These are phyloP conservation scores for Mythimna pallens DNA, from an alignment of 2,888 invertebrate genomes.

Conservation along the genomic window DNA sequence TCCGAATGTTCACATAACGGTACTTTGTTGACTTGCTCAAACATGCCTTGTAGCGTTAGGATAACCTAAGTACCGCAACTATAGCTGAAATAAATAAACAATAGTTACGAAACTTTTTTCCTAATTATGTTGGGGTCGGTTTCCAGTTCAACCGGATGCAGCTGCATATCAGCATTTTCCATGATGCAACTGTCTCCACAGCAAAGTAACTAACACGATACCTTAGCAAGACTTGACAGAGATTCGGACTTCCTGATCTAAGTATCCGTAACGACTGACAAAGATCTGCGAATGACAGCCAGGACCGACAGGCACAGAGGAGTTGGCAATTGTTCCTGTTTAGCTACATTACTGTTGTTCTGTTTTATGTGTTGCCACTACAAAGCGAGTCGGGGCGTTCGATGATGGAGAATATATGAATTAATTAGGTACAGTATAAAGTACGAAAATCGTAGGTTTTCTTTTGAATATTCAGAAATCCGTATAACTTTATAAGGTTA, in stretches of 20 bases:
- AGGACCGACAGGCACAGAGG: not conserved
- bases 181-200: not conserved
- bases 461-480: not conserved
- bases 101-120: not conserved
- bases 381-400: constrained; percentile 4
- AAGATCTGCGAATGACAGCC: not conserved
- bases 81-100: not conserved
- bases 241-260: not conserved
- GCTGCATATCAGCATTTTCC: not conserved
- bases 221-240: not conserved
- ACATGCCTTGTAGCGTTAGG: not conserved
- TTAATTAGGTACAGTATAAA: constrained; percentile 3
- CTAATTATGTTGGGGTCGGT: not conserved
- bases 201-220: not conserved
- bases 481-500: not conserved
- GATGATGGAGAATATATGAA: not conserved
- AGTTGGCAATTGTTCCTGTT: not conserved
- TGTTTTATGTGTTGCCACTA: not conserved
- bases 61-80: not conserved
- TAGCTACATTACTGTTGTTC: not conserved
- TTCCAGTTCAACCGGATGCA: not conserved
- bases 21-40: not conserved
- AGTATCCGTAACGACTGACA: not conserved
- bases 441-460: not conserved
- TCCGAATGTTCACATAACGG: not conserved